Evolutionary conservation across 2,888 invertebrate genomes (phyloP), one percentile per base, ranked within the genome.

Genomic region (Agonum fuliginosum): DNA sequence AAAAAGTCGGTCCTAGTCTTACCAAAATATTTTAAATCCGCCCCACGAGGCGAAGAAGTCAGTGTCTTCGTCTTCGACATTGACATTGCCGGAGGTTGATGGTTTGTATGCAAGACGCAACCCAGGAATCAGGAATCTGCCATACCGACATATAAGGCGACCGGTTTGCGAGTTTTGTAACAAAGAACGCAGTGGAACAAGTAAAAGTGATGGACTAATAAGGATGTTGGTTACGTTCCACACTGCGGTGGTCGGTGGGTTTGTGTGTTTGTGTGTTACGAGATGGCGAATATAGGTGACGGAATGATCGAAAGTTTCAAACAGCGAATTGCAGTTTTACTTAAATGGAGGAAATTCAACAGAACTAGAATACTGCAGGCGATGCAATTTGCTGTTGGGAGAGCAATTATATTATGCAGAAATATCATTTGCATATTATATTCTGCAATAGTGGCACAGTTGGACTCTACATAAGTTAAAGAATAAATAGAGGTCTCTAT

Each of bases 71-170:
- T 79, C 78, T 79, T 78, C 79, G 79, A 79, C 79, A 78, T 77
- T 79, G 77, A 70, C 70, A 70, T 70, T 70, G 70, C 19, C 73
- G 72, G 75, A 69, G 78, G 71, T 27, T 62, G 30, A 14, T 17
- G 46, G 46, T 27, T 17, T 62, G 54, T 54, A 54, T 62, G 30
- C 30, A 30, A 12, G 58, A 30, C 30, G 30, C 14, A 62, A 62
- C 58, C 2, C 58, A 62, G 58, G 30, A 30, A 58, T 58, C 79
- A 78, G 79, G 80, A 80, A 79, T 80, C 80, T 79, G 80, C 80
- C 79, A 79, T 78, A 72, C 77, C 54, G 79, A 80, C 80, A 79
- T 80, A 80, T 80, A 80, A 75, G 80, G 80, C 58, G 78, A 80
- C 80, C 75, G 75, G 48, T 62, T 65, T 75, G 46, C 73, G 58